These are phyloP conservation scores for Arbacia lixula DNA, from an alignment of 53 echinoderm and acorn worm genomes.

Conservation along the genomic window DNA sequence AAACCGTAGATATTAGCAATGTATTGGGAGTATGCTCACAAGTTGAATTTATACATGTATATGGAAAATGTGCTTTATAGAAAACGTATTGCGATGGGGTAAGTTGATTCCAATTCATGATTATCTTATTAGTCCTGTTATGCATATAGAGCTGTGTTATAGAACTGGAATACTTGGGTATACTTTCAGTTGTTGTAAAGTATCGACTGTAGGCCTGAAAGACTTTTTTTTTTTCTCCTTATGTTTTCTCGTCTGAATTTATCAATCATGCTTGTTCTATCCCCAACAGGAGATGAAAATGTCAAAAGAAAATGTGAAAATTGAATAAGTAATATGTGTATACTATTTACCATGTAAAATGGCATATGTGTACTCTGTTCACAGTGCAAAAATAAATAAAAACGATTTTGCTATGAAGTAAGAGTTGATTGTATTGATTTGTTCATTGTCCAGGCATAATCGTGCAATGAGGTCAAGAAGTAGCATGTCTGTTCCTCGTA, in stretches of 20 bases:
- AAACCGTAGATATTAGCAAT: too few species aligned
- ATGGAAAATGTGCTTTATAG: too few species aligned
- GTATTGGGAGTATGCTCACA: too few species aligned
- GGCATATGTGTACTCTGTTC: constrained; percentile 64
- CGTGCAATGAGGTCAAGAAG: too few species aligned
- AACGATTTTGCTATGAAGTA: constrained; percentile 60
- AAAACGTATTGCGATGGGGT: too few species aligned
- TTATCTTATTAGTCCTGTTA: too few species aligned
- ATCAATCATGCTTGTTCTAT: constrained; percentile 55
- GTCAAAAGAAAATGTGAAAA: constrained; percentile 35
- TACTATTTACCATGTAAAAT: constrained; percentile 63
- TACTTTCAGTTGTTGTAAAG: constrained; percentile 26
- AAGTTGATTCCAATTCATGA: too few species aligned
- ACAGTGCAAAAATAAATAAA: constrained; percentile 60
- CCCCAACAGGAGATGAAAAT: constrained; percentile 40
- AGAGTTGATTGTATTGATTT: neutral
- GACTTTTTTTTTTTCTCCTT: constrained; percentile 8
- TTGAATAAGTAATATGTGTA: constrained; percentile 56
- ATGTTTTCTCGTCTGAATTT: constrained; percentile 15
- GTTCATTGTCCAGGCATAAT: too few species aligned
- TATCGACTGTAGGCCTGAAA: constrained; percentile 21
- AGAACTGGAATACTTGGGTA: constrained; percentile 39
- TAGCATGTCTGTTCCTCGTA: too few species aligned
- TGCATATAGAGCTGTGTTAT: too few species aligned
- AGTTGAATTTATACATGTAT: too few species aligned